Base-by-base conservation (phyloP, 2,888 invertebrate species). In the Adelognathus sp. region DNA sequence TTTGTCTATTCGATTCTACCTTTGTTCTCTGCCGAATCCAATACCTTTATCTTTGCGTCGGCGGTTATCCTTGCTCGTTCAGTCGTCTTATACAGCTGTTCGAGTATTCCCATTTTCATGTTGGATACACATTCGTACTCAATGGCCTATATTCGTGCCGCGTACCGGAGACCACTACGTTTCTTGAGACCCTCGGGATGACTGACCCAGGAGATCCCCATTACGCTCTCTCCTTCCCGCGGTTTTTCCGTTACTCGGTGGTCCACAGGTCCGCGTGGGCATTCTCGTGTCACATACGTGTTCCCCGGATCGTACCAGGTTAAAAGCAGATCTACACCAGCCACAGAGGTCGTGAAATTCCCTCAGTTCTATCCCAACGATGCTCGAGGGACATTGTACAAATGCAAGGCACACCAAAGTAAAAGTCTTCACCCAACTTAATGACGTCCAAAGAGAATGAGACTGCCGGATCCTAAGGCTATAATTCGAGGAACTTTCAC, bases 111-210 rank as follows among this genome's bases (percentile, higher is more conserved):
- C 9, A 18, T 66, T 66, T 66, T 39, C 21, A 58, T 60, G 21
- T 39, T 69, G 33, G 14, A 31, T 24, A 18, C 41, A 46, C 39
- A 56, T 36, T 56, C 64, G 16, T 36, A 44, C 46, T 54, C 54
- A 63, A 44, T 61, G 36, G n/a, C n/a, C 39, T 31, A n/a, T 50
- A n/a, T 14, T 31, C 41, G 54, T 36, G 44, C 24, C 29, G 31
- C 39, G 11, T 27, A 33, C 41, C 54, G 21, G 41, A 64, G 64
- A 60, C 52, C 61, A 50, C 60, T n/a, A n/a, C n/a, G n/a, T 31
- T 64, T 36, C 27, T 54, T 33, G 36, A 61, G 67, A 44, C 52
- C 41, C 39, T 44, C 44, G 52, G 61, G 39, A 69, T 54, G 74
- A 61, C 67, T 61, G 44, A 67, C 61, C 27, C 54, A 46, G 67